These are phyloP conservation scores for Siderastrea radians DNA, from an alignment of 92 coral and sea anemone genomes.

Conservation along the genomic window DNA sequence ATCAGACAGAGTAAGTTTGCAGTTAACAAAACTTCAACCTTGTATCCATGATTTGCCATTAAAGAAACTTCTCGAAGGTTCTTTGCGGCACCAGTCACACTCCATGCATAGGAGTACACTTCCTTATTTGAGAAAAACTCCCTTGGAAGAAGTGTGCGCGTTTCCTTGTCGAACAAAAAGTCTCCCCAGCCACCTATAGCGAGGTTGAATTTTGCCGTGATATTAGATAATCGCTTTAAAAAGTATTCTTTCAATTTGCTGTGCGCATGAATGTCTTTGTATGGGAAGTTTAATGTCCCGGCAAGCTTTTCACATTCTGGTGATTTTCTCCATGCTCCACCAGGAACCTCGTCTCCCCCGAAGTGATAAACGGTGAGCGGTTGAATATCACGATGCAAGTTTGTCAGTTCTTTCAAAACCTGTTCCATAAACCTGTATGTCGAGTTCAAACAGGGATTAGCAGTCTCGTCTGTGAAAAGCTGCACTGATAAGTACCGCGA, in stretches of 20 bases:
- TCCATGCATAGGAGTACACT: slow-evolving; percentile 68
- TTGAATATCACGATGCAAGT: slow-evolving; percentile 67
- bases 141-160: slow-evolving; percentile 5
- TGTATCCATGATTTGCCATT: slow-evolving; percentile 82
- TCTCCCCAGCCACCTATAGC: slow-evolving; percentile 89
- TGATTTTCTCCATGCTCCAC: slow-evolving; percentile 76
- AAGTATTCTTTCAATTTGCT: slow-evolving; percentile 68
- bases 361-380: slow-evolving; percentile 78
- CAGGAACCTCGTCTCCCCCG: slow-evolving; percentile 83
- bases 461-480: slow-evolving; percentile 79
- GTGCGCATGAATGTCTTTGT: neutral
- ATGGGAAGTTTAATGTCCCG: slow-evolving; percentile 8
- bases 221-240: slow-evolving; percentile 67
- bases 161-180: slow-evolving; percentile 26
- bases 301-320: slow-evolving; percentile 68
- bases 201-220: slow-evolving; percentile 53
- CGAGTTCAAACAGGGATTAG: slow-evolving; percentile 79
- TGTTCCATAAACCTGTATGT: slow-evolving; percentile 74
- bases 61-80: slow-evolving; percentile 52
- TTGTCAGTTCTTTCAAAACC: slow-evolving; percentile 33
- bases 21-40: slow-evolving; percentile 43
- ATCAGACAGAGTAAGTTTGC: neutral
- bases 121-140: slow-evolving; percentile 42
- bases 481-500: slow-evolving; percentile 82
- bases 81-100: slow-evolving; percentile 42